Evolutionary conservation across 2,797 vertebrate species (phyloP).

Genomic region (Cirrhinus molitorella): DNA sequence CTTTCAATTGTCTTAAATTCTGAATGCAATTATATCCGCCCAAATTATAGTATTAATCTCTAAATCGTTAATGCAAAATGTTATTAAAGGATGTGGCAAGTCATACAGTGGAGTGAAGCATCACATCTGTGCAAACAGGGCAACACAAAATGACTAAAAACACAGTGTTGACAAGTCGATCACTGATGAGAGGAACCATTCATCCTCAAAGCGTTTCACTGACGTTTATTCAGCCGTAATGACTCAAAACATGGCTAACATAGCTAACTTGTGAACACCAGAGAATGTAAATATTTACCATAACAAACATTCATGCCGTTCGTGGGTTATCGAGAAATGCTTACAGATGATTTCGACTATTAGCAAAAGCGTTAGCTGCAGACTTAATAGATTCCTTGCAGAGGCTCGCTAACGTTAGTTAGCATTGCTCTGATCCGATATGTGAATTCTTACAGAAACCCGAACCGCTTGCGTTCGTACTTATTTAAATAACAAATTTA

Average conservation of each 20-base stretch:
- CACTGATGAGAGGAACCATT: constrained; percentile 32
- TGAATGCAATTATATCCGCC: neutral
- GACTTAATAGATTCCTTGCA: constrained; percentile 35
- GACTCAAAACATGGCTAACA: constrained; percentile 8
- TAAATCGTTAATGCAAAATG: neutral
- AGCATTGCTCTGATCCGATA: constrained; percentile 20
- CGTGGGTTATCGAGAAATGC: neutral
- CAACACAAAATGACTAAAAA: constrained; percentile 25
- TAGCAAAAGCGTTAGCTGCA: constrained; percentile 71
- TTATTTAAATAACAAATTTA: neutral
- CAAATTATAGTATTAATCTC: neutral
- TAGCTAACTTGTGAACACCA: neutral
- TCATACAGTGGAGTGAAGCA: neutral
- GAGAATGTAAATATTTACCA: constrained; percentile 17
- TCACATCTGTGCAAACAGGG: neutral
- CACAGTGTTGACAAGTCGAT: constrained; percentile 37
- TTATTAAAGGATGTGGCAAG: neutral
- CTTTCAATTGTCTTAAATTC: neutral
- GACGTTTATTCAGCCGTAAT: constrained; percentile 22
- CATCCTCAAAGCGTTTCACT: constrained; percentile 33
- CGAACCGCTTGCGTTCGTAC: neutral
- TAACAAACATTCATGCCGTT: neutral
- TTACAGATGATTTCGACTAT: constrained; percentile 70
- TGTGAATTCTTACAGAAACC: neutral
- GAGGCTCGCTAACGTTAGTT: constrained; percentile 21